Conservation (phyloP, 2,888 invertebrate genomes). For the Apantesis nais region DNA sequence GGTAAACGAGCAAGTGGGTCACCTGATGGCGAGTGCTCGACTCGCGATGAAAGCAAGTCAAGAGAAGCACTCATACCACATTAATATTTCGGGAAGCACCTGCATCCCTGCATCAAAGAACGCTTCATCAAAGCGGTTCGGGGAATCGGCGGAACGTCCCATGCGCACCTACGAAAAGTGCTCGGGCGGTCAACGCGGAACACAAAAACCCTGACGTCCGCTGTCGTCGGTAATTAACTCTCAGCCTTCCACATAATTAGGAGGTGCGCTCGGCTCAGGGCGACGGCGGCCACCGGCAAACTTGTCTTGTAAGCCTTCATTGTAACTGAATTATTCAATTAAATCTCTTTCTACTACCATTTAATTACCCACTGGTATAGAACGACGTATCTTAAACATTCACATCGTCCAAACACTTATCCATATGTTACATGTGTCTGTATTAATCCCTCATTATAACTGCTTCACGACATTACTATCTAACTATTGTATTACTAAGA, state of each 20-base stretch:
- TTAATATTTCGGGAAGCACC: slow-evolving; percentile 3
- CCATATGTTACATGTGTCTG: neutral
- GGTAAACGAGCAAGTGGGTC: neutral
- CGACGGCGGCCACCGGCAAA: neutral
- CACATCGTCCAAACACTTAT: neutral
- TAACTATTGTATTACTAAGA: neutral
- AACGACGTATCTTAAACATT: neutral
- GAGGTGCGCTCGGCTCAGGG: neutral
- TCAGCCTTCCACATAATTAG: slow-evolving; percentile 11
- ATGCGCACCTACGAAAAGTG: neutral
- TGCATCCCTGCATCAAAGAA: neutral
- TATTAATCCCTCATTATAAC: too few relatives aligned
- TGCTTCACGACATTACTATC: neutral
- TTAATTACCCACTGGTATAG: neutral
- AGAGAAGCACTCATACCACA: neutral
- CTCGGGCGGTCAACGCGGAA: slow-evolving; percentile 3
- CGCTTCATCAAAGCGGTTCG: neutral
- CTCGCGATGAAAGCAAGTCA: neutral
- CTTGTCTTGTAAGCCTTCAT: neutral
- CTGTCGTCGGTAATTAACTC: slow-evolving; percentile 15
- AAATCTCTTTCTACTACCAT: neutral
- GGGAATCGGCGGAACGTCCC: neutral
- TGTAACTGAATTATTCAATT: slow-evolving; percentile 1
- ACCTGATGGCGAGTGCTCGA: neutral
- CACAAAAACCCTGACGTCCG: slow-evolving; percentile 7